Conservation (phyloP, 2,888 invertebrate species). For the Tipula vernalis region DNA sequence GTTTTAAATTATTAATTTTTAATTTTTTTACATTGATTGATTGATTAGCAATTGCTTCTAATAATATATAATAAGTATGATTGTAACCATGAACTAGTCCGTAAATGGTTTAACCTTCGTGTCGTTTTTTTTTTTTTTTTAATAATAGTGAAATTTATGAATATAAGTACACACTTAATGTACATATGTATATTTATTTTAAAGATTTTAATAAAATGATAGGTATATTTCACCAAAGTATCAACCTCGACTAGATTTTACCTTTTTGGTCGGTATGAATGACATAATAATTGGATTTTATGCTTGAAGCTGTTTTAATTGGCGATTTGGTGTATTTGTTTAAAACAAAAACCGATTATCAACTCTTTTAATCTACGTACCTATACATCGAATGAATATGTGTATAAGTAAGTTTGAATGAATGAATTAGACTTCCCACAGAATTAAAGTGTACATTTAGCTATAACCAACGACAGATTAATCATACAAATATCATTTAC, state of each 20-base stretch:
- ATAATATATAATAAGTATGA: neutral
- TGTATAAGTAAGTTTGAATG: neutral
- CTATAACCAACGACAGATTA: neutral
- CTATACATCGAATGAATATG: neutral
- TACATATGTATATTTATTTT: neutral
- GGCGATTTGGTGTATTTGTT: neutral
- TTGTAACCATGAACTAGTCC: conserved; percentile 4
- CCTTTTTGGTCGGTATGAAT: neutral
- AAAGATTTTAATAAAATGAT: neutral
- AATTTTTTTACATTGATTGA: neutral
- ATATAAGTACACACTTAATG: neutral
- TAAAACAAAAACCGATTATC: neutral
- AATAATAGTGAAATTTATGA: neutral
- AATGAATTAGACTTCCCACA: neutral
- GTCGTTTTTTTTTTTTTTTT: neutral
- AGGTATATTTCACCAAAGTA: conserved; percentile 4
- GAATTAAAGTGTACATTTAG: neutral
- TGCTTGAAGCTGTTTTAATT: neutral
- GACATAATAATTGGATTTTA: neutral
- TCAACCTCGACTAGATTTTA: neutral
- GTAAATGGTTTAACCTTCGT: neutral
- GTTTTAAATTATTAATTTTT: neutral
- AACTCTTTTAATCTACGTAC: neutral
- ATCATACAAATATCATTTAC: neutral
- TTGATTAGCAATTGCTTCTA: neutral